Conservation (phyloP, 2,113 vertebrate species). For the Rhinolophus sinicus region DNA sequence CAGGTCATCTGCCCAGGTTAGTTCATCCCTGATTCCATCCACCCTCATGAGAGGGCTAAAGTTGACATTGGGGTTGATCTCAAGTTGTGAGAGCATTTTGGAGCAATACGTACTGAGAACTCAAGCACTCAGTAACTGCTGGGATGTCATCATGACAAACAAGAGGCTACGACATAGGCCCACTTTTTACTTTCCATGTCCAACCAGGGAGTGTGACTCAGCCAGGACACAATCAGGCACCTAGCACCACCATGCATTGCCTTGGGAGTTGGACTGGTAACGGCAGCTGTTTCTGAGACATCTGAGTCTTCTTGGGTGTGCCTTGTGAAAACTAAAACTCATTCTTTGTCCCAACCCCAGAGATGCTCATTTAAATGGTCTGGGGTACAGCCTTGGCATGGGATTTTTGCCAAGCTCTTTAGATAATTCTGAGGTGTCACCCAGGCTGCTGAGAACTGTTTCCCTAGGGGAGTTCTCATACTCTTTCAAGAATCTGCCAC, state of each 20-base stretch:
- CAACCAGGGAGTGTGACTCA: background rate
- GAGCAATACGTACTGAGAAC: background rate
- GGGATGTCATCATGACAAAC: background rate
- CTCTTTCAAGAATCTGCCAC: background rate
- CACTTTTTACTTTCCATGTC: background rate
- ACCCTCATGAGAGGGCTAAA: background rate
- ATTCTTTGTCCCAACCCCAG: background rate
- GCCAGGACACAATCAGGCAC: background rate
- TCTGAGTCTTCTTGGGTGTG: background rate
- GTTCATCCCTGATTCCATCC: constrained; percentile 55
- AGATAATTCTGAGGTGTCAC: background rate
- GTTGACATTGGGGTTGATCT: background rate
- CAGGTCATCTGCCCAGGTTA: constrained; percentile 54
- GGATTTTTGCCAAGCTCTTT: background rate
- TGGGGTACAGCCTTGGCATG: background rate
- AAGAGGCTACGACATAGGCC: background rate
- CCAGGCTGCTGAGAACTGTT: background rate
- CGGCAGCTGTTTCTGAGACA: background rate
- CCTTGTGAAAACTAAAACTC: background rate
- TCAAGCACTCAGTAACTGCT: background rate
- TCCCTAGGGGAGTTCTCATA: background rate
- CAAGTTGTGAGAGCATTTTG: constrained; percentile 52
- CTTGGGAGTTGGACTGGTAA: background rate
- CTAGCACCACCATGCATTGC: background rate
- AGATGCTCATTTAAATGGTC: background rate